These are phyloP conservation scores for Hipparchia sbordonii DNA, from an alignment of 2,888 invertebrate genomes.

Conservation along the genomic window DNA sequence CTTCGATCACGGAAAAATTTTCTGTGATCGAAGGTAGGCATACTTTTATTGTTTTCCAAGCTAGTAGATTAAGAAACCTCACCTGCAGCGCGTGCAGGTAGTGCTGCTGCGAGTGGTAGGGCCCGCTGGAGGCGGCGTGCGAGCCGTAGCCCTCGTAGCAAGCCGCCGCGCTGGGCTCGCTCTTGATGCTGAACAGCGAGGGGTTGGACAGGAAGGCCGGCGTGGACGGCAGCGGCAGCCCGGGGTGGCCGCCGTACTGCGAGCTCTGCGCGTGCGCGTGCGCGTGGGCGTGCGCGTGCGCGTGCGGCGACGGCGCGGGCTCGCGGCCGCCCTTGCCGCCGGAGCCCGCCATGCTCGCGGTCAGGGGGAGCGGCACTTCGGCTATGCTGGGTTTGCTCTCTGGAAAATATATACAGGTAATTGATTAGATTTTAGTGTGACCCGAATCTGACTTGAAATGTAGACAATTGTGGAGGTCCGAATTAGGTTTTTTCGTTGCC, in stretches of 20 bases:
- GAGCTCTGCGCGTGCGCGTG: conserved; percentile 72
- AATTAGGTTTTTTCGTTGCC: too few relatives aligned
- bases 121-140: conserved; percentile 52
- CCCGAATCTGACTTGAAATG: background rate
- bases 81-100: conserved; percentile 82
- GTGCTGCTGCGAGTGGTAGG: conserved; percentile 78
- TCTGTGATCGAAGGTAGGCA: too few relatives aligned
- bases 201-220: conserved; percentile 63
- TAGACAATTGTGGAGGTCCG: too few relatives aligned
- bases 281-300: conserved; percentile 65
- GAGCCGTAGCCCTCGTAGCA: conserved; percentile 61
- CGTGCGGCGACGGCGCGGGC: conserved; percentile 63
- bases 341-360: conserved; percentile 56
- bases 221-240: conserved; percentile 53
- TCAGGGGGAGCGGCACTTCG: conserved; percentile 71
- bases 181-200: conserved; percentile 75
- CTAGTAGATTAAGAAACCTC: background rate
- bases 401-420: conserved; percentile 36
- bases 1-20: too few relatives aligned
- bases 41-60: too few relatives aligned
- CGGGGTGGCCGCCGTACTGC: conserved; percentile 57
- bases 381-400: conserved; percentile 74
- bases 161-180: conserved; percentile 65
- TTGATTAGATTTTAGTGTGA: background rate
- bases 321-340: conserved; percentile 60